Conservation (phyloP, 2,888 invertebrate genomes). For the Xiphydria camelus region DNA sequence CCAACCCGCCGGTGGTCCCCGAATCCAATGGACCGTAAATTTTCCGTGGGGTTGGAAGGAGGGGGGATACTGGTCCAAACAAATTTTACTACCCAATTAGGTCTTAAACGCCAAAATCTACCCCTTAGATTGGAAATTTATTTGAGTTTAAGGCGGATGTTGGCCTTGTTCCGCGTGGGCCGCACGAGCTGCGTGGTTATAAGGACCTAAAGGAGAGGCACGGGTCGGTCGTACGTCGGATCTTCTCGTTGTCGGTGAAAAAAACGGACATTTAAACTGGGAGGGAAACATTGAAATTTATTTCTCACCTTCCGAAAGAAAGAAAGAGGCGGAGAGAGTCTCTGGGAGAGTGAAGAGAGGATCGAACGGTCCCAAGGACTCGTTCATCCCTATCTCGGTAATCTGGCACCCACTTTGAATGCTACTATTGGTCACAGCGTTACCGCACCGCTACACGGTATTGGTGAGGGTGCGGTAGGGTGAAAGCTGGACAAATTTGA, state of each 20-base stretch:
- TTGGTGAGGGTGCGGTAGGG: too few species aligned
- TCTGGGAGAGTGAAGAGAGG: too few species aligned
- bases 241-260: constrained; percentile 12
- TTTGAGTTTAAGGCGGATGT: constrained; percentile 6
- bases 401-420: too few species aligned
- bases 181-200: too few species aligned
- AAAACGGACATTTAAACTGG: constrained; percentile 21
- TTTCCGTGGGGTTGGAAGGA: constrained; percentile 22
- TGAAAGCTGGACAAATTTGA: too few species aligned
- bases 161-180: constrained; percentile 3
- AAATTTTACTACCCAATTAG: constrained; percentile 32
- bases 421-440: too few species aligned
- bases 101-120: constrained; percentile 23
- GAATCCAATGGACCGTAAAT: constrained; percentile 30
- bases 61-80: constrained; percentile 12
- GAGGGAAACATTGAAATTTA: constrained; percentile 42
- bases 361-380: too few species aligned
- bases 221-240: too few species aligned
- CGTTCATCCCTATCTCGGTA: too few species aligned
- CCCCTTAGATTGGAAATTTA: constrained; percentile 18
- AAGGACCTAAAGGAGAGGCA: too few species aligned
- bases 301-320: constrained; percentile 34
- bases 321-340: background rate
- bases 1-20: constrained; percentile 23
- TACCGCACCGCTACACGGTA: too few species aligned